Evolutionary conservation across 2,888 invertebrate species (phyloP), one percentile per base, ranked within the genome.

Genomic region (Macrosoma leucophasiata): DNA sequence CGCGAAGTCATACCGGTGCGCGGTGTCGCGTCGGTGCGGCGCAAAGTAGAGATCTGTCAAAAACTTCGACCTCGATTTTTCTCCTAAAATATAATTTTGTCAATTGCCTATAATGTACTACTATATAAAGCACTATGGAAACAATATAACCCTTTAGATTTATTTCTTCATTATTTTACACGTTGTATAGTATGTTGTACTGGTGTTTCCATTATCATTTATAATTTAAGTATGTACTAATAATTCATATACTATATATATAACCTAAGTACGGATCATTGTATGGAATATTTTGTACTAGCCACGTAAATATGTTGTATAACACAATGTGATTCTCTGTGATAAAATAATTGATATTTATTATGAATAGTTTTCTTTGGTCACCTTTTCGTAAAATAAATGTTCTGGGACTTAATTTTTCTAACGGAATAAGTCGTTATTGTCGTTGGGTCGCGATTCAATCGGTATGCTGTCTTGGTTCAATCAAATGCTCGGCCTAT

Each of bases 251-350:
- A 60, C 50, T 41, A 43, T 52, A 50, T 51, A 50, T 52, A 48
- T n/a, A n/a, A n/a, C 36, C 43, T 43, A 52, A 53, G 59, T 50
- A 58, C 58, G 56, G 61, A 72, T 69, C 66, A 66, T 59, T 63
- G 59, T 78, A 74, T 70, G 60, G 55, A 62, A 69, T 73, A 71
- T 78, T 81, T 82, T 82, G 69, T 82, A 84, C 73, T 77, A 81
- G 73, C 72, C 78, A 78, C 78, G 69, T 81, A 77, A 75, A 77
- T 64, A 76, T 78, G 77, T 81, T 82, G 74, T 81, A 73, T 78
- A 72, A 84, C 79, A 81, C 81, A 77, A 82, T 82, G 82, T 84
- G 84, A 82, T 82, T 82, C 82, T 81, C 84, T 84, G 84, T 84
- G 84, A 84, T 84, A 84, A 82, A 76, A 76, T 81, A 75, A 79